These are phyloP conservation scores for Microplitis mediator DNA, from an alignment of 1,140 invertebrate genomes.

Conservation along the genomic window DNA sequence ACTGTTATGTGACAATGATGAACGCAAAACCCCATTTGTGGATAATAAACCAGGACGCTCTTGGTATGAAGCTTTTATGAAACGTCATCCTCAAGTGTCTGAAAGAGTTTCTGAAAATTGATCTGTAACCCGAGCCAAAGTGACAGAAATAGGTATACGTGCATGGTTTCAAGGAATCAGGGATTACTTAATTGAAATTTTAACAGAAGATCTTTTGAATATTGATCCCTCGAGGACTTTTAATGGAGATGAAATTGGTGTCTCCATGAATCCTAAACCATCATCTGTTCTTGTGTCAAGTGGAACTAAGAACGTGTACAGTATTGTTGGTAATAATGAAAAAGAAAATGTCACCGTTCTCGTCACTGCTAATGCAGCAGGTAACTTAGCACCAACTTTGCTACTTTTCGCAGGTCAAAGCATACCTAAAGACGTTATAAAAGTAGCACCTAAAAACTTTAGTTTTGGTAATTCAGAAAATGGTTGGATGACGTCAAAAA, in stretches of 20 bases:
- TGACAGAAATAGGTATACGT: neutral
- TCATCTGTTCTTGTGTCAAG: neutral
- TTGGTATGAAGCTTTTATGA: slow-evolving; percentile 43
- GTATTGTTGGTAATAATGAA: neutral
- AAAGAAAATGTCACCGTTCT: neutral
- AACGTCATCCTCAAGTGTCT: slow-evolving; percentile 39
- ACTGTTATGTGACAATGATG: slow-evolving; percentile 40
- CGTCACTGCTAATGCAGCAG: neutral
- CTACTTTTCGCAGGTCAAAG: neutral
- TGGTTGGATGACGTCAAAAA: neutral
- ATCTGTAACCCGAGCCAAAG: neutral
- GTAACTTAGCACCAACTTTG: neutral
- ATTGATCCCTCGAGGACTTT: neutral
- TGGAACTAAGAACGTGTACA: neutral
- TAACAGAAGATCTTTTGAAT: neutral
- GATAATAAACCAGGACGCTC: slow-evolving; percentile 40
- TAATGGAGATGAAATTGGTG: neutral
- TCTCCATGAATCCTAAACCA: neutral
- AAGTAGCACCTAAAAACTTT: neutral
- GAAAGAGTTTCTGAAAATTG: slow-evolving; percentile 43
- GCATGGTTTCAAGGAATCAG: neutral
- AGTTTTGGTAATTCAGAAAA: neutral
- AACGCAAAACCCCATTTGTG: slow-evolving; percentile 41
- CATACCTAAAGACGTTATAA: neutral
- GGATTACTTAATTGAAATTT: neutral